These are phyloP conservation scores for Diorhabda elongata DNA, from an alignment of 1,140 invertebrate species.

Conservation along the genomic window DNA sequence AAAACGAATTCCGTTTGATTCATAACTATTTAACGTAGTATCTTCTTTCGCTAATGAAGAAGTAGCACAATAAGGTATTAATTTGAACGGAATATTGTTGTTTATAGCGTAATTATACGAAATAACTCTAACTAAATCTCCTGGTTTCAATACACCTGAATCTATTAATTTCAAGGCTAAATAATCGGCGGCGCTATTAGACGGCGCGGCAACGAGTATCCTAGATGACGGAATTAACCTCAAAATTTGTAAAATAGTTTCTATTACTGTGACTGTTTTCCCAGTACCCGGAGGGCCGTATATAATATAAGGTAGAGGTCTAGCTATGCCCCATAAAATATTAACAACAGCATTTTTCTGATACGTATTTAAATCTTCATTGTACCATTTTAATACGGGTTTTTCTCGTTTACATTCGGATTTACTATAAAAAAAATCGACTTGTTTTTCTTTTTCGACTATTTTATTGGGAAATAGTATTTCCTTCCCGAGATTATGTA, in stretches of 20 bases:
- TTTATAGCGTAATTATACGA: conserved; percentile 54
- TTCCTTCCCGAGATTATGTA: conserved; percentile 36
- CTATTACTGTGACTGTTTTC: conserved; percentile 75
- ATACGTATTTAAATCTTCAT: conserved; percentile 63
- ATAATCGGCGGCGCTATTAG: conserved; percentile 75
- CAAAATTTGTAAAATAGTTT: conserved; percentile 57
- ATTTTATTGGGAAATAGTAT: conserved; percentile 40
- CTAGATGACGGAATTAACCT: conserved; percentile 46
- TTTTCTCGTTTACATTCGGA: neutral
- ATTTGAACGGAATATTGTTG: conserved; percentile 53
- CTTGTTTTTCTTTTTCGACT: conserved; percentile 33
- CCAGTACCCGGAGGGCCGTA: conserved; percentile 80
- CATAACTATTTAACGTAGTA: conserved; percentile 28
- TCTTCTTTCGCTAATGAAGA: conserved; percentile 55
- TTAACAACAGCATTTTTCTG: conserved; percentile 63
- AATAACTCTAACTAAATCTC: conserved; percentile 67
- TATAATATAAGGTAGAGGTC: conserved; percentile 69
- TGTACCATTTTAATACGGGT: conserved; percentile 50
- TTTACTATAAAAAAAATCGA: conserved; percentile 25
- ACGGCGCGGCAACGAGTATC: conserved; percentile 67
- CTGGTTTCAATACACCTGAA: conserved; percentile 45
- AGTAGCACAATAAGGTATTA: conserved; percentile 69
- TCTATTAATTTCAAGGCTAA: conserved; percentile 55
- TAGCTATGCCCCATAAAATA: conserved; percentile 54
- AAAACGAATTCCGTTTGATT: conserved; percentile 39